These are phyloP conservation scores for Esperia sulphurella DNA, from an alignment of 2,888 invertebrate genomes.

Conservation along the genomic window DNA sequence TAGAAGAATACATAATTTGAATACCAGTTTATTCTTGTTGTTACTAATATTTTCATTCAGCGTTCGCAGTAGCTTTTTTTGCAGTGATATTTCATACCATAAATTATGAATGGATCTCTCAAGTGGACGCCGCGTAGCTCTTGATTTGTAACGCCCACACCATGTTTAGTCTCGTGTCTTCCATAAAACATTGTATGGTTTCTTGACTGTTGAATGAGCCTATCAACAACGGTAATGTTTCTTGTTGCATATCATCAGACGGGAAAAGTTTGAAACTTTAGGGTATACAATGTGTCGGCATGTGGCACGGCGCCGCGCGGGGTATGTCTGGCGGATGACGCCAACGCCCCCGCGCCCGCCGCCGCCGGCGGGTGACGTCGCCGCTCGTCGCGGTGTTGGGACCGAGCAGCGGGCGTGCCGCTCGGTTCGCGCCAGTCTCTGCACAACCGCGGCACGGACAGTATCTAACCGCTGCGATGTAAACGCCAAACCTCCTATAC, in stretches of 20 bases:
- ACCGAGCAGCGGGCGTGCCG: constrained; percentile 21
- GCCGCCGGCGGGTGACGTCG: constrained; percentile 47
- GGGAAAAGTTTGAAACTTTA: constrained; percentile 40
- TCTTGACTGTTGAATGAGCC: constrained; percentile 23
- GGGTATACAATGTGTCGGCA: constrained; percentile 23
- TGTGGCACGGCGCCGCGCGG: constrained; percentile 15
- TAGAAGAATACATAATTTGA: too few species aligned
- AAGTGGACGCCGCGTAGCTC: constrained; percentile 1
- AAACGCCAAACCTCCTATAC: constrained; percentile 66
- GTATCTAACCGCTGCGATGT: constrained; percentile 76
- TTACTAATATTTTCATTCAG: neutral
- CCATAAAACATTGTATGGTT: constrained; percentile 25
- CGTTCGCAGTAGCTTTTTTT: neutral
- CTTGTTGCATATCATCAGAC: constrained; percentile 26
- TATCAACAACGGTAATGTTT: constrained; percentile 34
- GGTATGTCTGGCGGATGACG: constrained; percentile 34
- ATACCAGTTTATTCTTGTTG: neutral
- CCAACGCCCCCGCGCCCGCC: neutral
- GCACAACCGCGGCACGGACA: constrained; percentile 73
- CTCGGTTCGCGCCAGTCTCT: constrained; percentile 52
- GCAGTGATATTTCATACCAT: neutral
- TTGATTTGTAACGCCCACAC: constrained; percentile 19
- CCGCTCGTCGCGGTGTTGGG: constrained; percentile 32
- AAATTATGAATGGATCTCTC: too few species aligned
- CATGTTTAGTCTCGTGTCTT: constrained; percentile 48